These are phyloP conservation scores for Eremophila alpestris DNA, from an alignment of 2,797 vertebrate genomes.

Conservation along the genomic window DNA sequence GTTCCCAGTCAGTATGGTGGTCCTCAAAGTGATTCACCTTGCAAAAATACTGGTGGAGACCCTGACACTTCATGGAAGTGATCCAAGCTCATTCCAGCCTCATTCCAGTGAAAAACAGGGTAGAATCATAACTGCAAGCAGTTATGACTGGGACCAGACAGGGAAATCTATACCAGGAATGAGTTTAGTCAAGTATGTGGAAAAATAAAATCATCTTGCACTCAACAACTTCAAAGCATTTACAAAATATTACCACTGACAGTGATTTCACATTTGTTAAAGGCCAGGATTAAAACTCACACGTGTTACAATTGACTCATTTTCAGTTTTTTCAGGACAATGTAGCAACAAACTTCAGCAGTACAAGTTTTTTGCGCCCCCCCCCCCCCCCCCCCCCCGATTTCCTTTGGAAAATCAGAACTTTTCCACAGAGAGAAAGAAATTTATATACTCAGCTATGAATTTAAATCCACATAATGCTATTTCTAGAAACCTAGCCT, in stretches of 20 bases:
- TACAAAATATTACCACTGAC: neutral
- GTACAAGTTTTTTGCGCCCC: neutral
- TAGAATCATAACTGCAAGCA: neutral
- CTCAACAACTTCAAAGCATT: neutral
- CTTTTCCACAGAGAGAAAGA: neutral
- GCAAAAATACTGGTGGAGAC: neutral
- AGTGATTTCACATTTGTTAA: neutral
- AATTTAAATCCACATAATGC: neutral
- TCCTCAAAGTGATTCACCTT: neutral
- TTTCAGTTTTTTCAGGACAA: neutral
- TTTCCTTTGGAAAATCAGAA: neutral
- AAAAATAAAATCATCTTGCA: neutral
- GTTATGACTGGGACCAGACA: neutral
- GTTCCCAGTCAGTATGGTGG: neutral
- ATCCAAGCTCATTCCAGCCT: neutral
- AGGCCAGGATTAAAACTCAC: neutral
- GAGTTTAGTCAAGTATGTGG: neutral
- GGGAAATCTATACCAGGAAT: neutral
- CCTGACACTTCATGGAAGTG: neutral
- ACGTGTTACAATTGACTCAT: neutral
- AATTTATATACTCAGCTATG: neutral
- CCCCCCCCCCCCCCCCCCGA: fast-evolving
- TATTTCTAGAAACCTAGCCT: neutral
- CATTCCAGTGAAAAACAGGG: neutral
- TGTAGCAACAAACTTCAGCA: fast-evolving